Conservation (phyloP, 2,797 vertebrate species). For the Leuciscus waleckii region DNA sequence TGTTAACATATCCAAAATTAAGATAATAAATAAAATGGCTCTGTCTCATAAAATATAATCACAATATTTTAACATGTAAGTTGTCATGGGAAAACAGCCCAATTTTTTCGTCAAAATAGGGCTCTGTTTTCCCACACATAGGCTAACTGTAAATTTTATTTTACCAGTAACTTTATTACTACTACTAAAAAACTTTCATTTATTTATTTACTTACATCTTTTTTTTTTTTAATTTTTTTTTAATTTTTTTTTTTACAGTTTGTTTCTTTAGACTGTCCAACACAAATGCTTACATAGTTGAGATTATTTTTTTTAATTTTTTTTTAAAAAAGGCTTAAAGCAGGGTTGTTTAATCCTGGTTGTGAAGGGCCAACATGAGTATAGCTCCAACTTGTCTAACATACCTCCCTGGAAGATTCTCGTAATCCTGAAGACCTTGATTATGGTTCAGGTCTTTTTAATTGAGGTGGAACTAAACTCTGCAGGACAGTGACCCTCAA, state of each 20-base stretch:
- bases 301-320: no score
- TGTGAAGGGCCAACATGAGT: not conserved
- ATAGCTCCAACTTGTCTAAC: not conserved
- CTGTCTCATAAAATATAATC: not conserved
- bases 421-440: not conserved
- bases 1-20: no score
- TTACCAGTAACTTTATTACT: no score
- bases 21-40: not conserved
- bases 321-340: not conserved
- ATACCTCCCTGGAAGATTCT: not conserved
- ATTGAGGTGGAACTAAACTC: conserved; percentile 1
- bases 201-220: no score
- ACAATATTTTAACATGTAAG: not conserved
- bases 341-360: not conserved
- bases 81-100: not conserved
- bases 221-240: no score
- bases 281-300: not conserved
- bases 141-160: no score
- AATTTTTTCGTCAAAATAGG: not conserved
- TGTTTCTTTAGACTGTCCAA: not conserved
- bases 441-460: conserved; percentile 2
- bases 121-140: no score
- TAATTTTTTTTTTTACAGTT: not conserved
- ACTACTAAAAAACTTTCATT: no score
- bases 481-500: not conserved